Conservation (phyloP, 2,113 vertebrate genomes). For the Tympanuchus pallidicinctus region DNA sequence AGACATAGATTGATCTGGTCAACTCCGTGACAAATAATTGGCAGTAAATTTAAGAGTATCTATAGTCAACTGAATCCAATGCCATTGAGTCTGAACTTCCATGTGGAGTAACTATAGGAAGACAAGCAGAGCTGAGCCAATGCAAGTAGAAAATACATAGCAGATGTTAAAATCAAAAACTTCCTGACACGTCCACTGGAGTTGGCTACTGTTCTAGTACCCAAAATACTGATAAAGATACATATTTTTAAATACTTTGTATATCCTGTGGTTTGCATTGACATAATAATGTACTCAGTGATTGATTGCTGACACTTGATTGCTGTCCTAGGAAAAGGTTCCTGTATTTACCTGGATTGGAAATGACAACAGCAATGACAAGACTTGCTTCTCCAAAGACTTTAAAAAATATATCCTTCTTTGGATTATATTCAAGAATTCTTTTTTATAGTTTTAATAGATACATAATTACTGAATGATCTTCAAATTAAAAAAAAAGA, state of each 20-base stretch:
- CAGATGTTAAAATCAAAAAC: not conserved
- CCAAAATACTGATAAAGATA: not conserved
- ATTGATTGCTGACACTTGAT: not conserved
- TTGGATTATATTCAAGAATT: not conserved
- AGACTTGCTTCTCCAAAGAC: not conserved
- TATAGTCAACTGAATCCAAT: not conserved
- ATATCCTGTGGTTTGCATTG: not conserved
- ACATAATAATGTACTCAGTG: not conserved
- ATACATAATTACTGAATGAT: not conserved
- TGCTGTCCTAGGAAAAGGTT: not conserved
- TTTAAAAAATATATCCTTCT: not conserved
- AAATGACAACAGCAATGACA: not conserved
- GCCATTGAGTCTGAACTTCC: not conserved
- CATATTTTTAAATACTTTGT: not conserved
- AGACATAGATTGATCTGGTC: no score
- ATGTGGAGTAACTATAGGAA: not conserved
- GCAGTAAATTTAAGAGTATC: not conserved
- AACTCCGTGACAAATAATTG: not conserved
- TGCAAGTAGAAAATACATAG: not conserved
- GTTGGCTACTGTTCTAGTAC: not conserved
- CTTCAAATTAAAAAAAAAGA: not conserved
- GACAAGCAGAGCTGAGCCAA: not conserved
- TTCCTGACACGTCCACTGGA: not conserved
- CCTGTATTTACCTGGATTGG: not conserved
- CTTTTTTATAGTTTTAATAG: not conserved